Evolutionary conservation across 2,888 invertebrate species (phyloP).

Genomic region (Deroplatys truncata): DNA sequence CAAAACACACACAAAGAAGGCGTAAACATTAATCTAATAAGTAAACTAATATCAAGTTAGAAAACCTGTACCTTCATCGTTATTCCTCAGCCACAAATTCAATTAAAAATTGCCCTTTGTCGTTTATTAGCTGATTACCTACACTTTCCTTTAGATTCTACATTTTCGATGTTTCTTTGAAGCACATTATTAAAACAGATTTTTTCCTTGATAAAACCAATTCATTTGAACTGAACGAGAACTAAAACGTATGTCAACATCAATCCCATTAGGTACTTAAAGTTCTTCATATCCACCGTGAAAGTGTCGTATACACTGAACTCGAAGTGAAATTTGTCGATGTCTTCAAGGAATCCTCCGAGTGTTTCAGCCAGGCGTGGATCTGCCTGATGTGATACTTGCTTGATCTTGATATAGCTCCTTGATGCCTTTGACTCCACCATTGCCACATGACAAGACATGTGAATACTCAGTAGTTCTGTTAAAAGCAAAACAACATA

Average conservation of each 20-base stretch:
- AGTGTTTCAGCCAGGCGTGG: not conserved
- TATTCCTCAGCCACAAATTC: too few species aligned
- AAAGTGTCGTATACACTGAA: not conserved
- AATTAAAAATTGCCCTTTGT: too few species aligned
- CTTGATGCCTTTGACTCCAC: not conserved
- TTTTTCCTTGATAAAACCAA: not conserved
- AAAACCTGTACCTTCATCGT: too few species aligned
- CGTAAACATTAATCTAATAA: too few species aligned
- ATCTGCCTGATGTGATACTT: not conserved
- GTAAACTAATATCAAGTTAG: too few species aligned
- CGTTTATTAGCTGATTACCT: too few species aligned
- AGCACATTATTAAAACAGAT: too few species aligned
- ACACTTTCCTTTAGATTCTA: too few species aligned
- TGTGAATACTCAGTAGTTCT: not conserved
- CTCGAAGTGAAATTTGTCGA: not conserved
- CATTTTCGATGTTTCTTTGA: too few species aligned
- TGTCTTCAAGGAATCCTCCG: not conserved
- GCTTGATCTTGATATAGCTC: not conserved
- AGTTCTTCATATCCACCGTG: not conserved
- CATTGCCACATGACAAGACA: not conserved
- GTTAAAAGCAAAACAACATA: not conserved
- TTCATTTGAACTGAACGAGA: not conserved
- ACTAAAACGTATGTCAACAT: not conserved
- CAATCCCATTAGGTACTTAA: not conserved
- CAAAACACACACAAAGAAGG: too few species aligned